These are phyloP conservation scores for Corynorhinus townsendii DNA, from an alignment of 2,113 vertebrate genomes.

Conservation along the genomic window DNA sequence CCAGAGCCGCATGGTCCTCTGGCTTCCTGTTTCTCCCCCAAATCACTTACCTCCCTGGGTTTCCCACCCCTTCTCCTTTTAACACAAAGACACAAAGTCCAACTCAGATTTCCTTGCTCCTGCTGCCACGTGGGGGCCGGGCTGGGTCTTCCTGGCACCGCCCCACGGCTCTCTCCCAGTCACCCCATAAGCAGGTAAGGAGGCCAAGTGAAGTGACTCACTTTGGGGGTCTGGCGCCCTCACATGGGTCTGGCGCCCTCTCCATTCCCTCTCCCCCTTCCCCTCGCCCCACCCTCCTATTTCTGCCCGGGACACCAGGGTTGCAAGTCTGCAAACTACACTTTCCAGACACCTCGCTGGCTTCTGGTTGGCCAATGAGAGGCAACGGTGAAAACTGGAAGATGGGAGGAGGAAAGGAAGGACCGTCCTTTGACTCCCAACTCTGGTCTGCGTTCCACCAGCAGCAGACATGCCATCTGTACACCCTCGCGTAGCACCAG, in stretches of 20 bases:
- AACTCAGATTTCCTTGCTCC: not conserved
- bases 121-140: not conserved
- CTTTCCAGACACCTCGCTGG: not conserved
- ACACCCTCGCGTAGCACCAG: not conserved
- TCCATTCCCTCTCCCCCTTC: accelerated
- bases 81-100: not conserved
- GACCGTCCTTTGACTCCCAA: not conserved
- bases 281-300: too few species aligned
- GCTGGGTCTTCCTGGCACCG: too few species aligned
- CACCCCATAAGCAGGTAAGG: not conserved
- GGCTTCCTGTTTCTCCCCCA: too few species aligned
- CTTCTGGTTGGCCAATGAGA: not conserved
- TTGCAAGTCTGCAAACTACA: not conserved
- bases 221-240: too few species aligned
- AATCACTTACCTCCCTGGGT: not conserved
- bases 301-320: not conserved
- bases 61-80: not conserved
- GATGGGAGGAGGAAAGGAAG: not conserved
- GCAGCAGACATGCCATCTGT: accelerated
- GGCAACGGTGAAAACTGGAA: not conserved
- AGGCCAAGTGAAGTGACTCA: not conserved
- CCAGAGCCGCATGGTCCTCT: not conserved
- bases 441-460: not conserved
- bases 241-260: accelerated
- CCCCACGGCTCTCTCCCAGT: accelerated